Percentiles rank a stretch among this genome's conserved stretches.
Conservation (phyloP, 2,888 invertebrate species). For the Melanargia galathea region DNA sequence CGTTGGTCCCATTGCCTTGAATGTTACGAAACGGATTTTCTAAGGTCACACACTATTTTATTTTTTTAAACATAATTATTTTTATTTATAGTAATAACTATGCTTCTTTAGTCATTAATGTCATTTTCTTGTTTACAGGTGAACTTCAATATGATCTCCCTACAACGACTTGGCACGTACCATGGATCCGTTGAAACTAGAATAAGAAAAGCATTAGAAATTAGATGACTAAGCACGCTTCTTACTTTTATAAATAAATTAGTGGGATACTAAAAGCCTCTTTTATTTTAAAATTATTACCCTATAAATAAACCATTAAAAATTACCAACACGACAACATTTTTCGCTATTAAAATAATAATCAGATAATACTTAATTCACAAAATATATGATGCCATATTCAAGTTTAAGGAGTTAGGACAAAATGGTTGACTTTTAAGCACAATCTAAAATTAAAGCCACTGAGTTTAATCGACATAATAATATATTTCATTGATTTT, state of each 20-base stretch:
- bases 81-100: no score
- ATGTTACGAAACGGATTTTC: no score
- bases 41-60: no score
- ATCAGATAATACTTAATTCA: neutral
- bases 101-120: no score
- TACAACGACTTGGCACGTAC: slow-evolving; percentile 33
- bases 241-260: slow-evolving; percentile 46
- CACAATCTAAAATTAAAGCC: no score
- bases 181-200: slow-evolving; percentile 40
- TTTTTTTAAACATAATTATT: no score
- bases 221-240: slow-evolving; percentile 48
- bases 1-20: no score
- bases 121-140: slow-evolving; percentile 38
- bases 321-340: slow-evolving; percentile 4
- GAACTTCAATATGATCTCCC: slow-evolving; percentile 42
- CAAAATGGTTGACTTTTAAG: no score
- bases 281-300: slow-evolving; percentile 27
- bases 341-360: slow-evolving; percentile 2
- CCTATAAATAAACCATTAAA: slow-evolving; percentile 3
- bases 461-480: no score
- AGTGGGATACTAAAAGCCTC: slow-evolving; percentile 46
- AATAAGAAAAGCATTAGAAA: slow-evolving; percentile 45
- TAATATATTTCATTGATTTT: no score
- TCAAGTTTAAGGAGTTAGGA: no score
- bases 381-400: no score